Base-by-base conservation (phyloP, 2,888 invertebrate species). In the Dioctria rufipes region DNA sequence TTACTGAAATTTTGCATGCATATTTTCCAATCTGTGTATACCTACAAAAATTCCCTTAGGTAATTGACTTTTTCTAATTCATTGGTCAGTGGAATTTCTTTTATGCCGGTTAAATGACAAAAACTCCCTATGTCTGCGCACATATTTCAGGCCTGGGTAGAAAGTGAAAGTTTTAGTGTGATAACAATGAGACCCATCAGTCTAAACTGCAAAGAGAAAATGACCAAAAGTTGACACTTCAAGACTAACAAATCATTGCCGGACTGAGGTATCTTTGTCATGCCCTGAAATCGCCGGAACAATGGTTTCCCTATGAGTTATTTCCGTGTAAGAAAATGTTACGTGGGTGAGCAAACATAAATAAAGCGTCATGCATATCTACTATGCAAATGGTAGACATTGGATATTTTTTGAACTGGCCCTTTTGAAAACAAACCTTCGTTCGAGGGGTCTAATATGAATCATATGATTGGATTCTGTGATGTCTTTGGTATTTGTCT, bases 201-300 rank as follows among this genome's bases (percentile, higher is more conserved):
- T 25, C 25, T 25, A 25, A 25, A 25, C 25, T 25, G 25, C 25
- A 25, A 25, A 25, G 25, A 25, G 25, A 25, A 69, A 69, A 69
- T 69, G 69, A 69, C 69, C 69, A 69, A 69, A 69, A 37, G 46
- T 46, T 46, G 13, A 69, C 69, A 25, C 43, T 69, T 69, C 13
- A 11, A 13, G 37, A 8, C 69, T 46, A 43, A 49, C 25, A 51
- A 69, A 46, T 46, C 69, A 37, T 69, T 25, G 25, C 25, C 69
- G 43, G 13, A 42, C 43, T 42, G 43, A 65, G 65, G 65, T 65
- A 40, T 65, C 65, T 40, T n/a, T 42, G 65, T 49, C 49, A 69
- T 49, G 69, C 69, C 69, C 69, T 37, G 69, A 69, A 69, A 69
- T 49, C 69, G 46, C 49, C 37, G 46, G 49, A 49, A 69, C 69